phyloP scores from a whole-genome alignment of 64 coral and sea anemone species.

The Montipora efflorescens region DNA sequence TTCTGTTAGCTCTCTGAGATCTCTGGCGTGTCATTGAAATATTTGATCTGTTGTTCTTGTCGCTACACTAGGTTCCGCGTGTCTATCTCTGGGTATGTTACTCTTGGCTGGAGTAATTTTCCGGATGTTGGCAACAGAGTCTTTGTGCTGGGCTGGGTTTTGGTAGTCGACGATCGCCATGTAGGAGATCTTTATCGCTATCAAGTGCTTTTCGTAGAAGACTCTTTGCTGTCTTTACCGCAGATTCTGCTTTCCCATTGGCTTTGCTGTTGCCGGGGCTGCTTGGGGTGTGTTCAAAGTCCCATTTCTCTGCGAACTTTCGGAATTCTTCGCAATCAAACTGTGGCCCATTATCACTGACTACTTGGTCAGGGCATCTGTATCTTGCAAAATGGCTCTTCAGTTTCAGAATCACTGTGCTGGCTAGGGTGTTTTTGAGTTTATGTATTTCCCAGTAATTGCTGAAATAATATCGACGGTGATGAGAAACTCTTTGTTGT shows the following conservation, averaged over 20 bases:
- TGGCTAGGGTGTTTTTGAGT: background rate
- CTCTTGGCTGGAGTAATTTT: background rate
- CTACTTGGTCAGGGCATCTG: background rate
- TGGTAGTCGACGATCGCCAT: too few species aligned
- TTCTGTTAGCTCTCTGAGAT: background rate
- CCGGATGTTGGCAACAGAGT: background rate
- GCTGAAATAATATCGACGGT: background rate
- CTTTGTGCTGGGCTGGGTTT: background rate
- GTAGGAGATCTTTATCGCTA: too few species aligned
- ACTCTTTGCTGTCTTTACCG: too few species aligned
- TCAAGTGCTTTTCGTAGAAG: too few species aligned
- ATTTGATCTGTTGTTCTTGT: background rate
- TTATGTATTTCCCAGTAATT: background rate
- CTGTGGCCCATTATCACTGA: constrained; percentile 4
- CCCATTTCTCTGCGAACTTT: background rate
- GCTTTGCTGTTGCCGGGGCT: too few species aligned
- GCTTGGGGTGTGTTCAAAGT: background rate
- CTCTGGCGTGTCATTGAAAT: too few species aligned
- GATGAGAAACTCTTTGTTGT: background rate
- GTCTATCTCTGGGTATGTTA: too few species aligned
- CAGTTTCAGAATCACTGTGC: background rate
- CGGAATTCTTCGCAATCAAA: background rate
- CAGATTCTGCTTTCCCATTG: too few species aligned
- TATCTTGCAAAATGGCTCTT: background rate
- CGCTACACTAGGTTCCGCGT: too few species aligned